A percentile compares a stretch with the other conserved stretches of the same genome.
These are phyloP conservation scores for Cydia strobilella DNA, from an alignment of 1,140 invertebrate genomes.

Conservation along the genomic window DNA sequence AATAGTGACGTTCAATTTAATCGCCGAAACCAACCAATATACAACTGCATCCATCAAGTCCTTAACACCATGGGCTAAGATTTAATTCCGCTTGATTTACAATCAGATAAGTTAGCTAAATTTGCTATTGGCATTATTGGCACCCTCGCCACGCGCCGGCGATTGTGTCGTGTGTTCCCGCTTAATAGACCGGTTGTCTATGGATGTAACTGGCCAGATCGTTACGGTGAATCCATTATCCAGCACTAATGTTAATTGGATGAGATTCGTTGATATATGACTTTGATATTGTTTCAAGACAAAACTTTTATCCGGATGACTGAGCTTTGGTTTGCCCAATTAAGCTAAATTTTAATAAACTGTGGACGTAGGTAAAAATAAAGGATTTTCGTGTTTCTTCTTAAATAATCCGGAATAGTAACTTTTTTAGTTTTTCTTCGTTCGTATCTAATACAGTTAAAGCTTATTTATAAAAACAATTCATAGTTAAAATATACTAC, in stretches of 20 bases:
- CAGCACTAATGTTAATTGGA: conserved; percentile 4
- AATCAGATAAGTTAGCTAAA: conserved; percentile 52
- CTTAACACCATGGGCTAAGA: conserved; percentile 36
- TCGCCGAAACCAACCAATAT: neutral
- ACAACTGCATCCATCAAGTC: neutral
- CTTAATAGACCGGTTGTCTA: conserved; percentile 57
- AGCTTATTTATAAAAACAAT: too few relatives aligned
- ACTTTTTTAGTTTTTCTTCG: too few relatives aligned
- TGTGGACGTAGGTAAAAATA: too few relatives aligned
- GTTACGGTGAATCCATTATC: conserved; percentile 40
- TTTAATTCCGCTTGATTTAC: conserved; percentile 53
- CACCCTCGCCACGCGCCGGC: conserved; percentile 52
- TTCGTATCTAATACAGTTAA: too few relatives aligned
- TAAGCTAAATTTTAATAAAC: too few relatives aligned
- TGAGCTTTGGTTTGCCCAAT: too few relatives aligned
- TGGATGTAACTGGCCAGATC: conserved; percentile 42
- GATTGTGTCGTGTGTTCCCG: conserved; percentile 52
- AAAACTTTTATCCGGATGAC: neutral
- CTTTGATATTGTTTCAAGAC: neutral
- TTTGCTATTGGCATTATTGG: conserved; percentile 66
- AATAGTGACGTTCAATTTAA: conserved; percentile 14
- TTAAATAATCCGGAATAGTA: too few relatives aligned
- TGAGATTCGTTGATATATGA: neutral
- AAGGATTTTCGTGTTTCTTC: too few relatives aligned
- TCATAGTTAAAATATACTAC: too few relatives aligned